Base-by-base conservation (phyloP, 2,113 vertebrate species). In the Etheostoma spectabile region DNA sequence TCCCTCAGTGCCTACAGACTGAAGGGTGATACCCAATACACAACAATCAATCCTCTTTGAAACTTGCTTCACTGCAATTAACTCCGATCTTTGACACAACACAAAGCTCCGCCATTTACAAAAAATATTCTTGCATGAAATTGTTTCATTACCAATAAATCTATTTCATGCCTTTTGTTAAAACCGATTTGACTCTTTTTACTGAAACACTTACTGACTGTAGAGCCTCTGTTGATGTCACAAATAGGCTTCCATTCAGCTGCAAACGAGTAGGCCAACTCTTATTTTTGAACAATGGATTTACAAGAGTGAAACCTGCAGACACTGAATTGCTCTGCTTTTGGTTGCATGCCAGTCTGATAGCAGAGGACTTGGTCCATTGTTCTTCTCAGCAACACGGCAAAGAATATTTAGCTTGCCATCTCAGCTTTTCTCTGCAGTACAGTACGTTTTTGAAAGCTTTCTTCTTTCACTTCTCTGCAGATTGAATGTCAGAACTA, bases 401-500 rank as follows among this genome's bases (percentile, higher is more conserved):
- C 60, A 8, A 69, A 51, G 22, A 33, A 63, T 56, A 45, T 71
- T 68, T 67, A 22, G 46, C 35, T 14, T 21, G 55, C 48, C 49
- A 21, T 18, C 42, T 70, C 61, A n/a, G 38, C 6, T 48, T 10
- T n/a, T 22, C 63, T 21, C 33, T 24, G 38, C 38, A 11, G 38
- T 42, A 42, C 38, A 11, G 38, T 11, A 42, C 10, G 10, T 38
- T 38, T 38, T 18, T 74, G 11, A 74, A 53, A 8, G n/a, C 15
- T 18, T 52, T 48, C 21, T 69, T 38, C 16, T 73, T 22, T 15
- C 6, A 2, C 59, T 85, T 64, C 61, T 53, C 61, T 88, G 64
- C 84, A 99, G 98, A 95, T 95, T 76, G 98, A 99, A 80, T 99
- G 98, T 94, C 98, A 99, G 94, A 99, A 99, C 93, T 99, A 99